A percentile compares a stretch with the other conserved stretches of the same genome.
phyloP scores from a whole-genome alignment of 64 coral and sea anemone species.

The Pocillopora damicornis region DNA sequence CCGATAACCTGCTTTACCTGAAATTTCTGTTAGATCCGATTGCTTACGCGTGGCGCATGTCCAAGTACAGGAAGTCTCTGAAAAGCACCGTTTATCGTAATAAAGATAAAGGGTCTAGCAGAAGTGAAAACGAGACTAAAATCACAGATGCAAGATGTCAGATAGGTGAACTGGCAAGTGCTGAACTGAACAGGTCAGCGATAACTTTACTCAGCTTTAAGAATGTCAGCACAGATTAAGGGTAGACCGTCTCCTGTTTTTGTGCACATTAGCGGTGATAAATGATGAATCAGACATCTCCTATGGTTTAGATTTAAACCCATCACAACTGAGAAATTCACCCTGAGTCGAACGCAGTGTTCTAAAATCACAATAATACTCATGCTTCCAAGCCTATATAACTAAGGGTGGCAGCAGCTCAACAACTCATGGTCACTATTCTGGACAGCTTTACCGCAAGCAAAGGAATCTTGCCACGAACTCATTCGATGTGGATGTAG shows the following conservation, averaged over 20 bases:
- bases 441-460: no score
- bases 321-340: no score
- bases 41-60: conserved; percentile 54
- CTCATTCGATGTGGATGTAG: no score
- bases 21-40: conserved; percentile 47
- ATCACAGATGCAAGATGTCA: background rate
- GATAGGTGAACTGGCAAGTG: background rate
- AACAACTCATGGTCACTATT: no score
- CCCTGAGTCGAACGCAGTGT: no score
- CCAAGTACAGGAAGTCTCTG: conserved; percentile 21
- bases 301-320: no score
- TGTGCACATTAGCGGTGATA: no score
- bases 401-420: no score
- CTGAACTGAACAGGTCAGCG: background rate
- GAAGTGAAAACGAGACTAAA: background rate
- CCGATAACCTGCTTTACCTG: conserved; percentile 28
- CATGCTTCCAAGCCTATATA: no score
- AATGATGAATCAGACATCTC: no score
- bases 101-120: background rate
- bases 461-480: no score
- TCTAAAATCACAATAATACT: no score
- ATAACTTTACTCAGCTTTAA: conserved; percentile 3
- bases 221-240: background rate
- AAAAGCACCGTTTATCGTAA: background rate
- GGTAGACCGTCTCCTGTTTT: background rate